Evolutionary conservation across 2,113 vertebrate genomes (phyloP).

Genomic region (Nesogale talazaci): DNA sequence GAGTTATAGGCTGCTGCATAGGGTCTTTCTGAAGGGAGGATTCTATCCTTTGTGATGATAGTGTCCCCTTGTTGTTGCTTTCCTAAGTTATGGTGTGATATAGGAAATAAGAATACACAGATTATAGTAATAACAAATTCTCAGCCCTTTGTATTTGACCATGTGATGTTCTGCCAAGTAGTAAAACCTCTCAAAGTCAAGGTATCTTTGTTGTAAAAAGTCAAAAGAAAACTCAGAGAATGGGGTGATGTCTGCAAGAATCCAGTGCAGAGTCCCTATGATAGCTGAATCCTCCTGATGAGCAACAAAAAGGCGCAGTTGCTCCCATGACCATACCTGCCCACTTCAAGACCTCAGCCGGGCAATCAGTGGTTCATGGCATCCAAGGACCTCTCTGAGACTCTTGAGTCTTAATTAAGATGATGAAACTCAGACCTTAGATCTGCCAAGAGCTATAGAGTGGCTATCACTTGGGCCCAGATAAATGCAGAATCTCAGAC

Average conservation of each 20-base stretch:
- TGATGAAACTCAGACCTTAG: neutral
- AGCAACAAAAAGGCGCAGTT: neutral
- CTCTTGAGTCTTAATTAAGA: neutral
- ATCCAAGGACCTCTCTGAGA: neutral
- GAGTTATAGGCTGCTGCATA: neutral
- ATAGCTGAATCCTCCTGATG: neutral
- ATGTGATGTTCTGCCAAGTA: neutral
- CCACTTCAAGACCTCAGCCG: neutral
- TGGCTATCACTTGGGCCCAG: accelerated
- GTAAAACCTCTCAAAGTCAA: neutral
- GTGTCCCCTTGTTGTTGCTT: neutral
- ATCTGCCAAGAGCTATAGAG: neutral
- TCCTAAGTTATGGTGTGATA: neutral
- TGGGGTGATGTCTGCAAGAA: too few relatives aligned
- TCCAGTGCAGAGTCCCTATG: neutral
- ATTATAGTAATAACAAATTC: neutral
- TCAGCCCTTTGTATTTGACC: neutral
- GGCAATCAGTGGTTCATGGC: neutral
- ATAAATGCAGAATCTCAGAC: neutral
- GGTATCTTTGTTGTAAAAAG: neutral
- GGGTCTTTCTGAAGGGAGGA: neutral
- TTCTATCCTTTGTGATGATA: neutral
- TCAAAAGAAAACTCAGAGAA: neutral
- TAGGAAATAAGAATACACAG: neutral
- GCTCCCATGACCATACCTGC: neutral